Conservation (phyloP, 2,797 vertebrate species). For the Sebastes taczanowskii region DNA sequence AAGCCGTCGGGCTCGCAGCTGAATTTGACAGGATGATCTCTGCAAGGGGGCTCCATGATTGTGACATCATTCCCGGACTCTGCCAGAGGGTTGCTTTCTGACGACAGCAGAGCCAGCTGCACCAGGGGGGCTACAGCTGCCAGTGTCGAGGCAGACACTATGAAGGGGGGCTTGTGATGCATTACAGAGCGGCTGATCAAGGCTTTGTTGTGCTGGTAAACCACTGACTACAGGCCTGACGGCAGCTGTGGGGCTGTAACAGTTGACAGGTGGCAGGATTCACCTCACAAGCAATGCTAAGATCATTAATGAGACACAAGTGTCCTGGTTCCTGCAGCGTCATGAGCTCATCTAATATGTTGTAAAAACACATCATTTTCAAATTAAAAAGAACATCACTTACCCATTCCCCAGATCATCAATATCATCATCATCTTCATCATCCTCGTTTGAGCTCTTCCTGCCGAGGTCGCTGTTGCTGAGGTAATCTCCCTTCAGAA, state of each 20-base stretch:
- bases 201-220: conserved; percentile 41
- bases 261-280: conserved; percentile 47
- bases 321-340: not conserved
- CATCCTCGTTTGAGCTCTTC: conserved; percentile 79
- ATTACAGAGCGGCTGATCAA: conserved; percentile 33
- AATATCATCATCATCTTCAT: conserved; percentile 83
- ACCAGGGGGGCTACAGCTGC: conserved; percentile 46
- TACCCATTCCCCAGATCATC: conserved; percentile 94
- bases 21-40: conserved; percentile 54
- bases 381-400: conserved; percentile 43
- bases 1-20: conserved; percentile 43
- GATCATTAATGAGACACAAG: conserved; percentile 7
- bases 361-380: not conserved
- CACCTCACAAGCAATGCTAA: not conserved
- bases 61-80: conserved; percentile 48
- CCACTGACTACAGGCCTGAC: conserved; percentile 21
- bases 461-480: conserved; percentile 86
- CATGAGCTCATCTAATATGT: not conserved
- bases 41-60: conserved; percentile 38
- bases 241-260: conserved; percentile 29
- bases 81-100: conserved; percentile 54
- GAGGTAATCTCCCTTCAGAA: conserved; percentile 92
- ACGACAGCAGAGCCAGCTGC: conserved; percentile 41
- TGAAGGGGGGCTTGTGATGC: conserved; percentile 28
- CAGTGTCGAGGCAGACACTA: conserved; percentile 38